Conservation (phyloP, 2,797 vertebrate genomes). For the Eidolon dupreanum region DNA sequence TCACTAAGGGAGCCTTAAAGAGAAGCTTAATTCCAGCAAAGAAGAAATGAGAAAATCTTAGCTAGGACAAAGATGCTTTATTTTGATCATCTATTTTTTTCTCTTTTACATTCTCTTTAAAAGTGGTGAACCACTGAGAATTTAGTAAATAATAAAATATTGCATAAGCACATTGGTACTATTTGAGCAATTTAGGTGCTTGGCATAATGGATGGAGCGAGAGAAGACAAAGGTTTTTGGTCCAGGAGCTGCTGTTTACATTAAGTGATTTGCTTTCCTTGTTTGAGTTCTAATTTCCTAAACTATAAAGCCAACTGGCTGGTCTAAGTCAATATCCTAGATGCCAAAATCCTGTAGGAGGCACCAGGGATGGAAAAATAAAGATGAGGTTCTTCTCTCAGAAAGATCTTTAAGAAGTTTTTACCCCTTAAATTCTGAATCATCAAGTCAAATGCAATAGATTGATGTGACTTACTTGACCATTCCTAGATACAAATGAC, state of each 20-base stretch:
- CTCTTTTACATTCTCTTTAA: not conserved
- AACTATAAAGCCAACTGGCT: not conserved
- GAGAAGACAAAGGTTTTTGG: not conserved
- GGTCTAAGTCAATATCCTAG: not conserved
- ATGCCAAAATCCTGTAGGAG: not conserved
- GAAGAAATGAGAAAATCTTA: not conserved
- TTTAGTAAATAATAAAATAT: not conserved
- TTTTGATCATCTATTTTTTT: not conserved
- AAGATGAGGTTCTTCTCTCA: not conserved
- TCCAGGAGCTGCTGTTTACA: not conserved
- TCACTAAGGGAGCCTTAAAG: not conserved
- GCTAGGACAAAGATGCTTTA: not conserved
- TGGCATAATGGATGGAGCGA: not conserved
- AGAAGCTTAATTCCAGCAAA: not conserved
- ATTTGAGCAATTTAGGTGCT: not conserved
- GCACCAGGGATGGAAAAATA: not conserved
- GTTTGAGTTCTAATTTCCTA: not conserved
- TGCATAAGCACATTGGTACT: not conserved
- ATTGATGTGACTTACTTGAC: conserved; percentile 27
- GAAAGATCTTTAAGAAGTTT: not conserved
- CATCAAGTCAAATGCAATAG: conserved; percentile 30
- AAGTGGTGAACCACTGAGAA: not conserved
- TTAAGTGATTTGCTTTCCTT: not conserved
- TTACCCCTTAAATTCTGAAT: conserved; percentile 19
- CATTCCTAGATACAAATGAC: conserved; percentile 14